Evolutionary conservation across 2,113 vertebrate species (phyloP).

Genomic region (Salvelinus alpinus): DNA sequence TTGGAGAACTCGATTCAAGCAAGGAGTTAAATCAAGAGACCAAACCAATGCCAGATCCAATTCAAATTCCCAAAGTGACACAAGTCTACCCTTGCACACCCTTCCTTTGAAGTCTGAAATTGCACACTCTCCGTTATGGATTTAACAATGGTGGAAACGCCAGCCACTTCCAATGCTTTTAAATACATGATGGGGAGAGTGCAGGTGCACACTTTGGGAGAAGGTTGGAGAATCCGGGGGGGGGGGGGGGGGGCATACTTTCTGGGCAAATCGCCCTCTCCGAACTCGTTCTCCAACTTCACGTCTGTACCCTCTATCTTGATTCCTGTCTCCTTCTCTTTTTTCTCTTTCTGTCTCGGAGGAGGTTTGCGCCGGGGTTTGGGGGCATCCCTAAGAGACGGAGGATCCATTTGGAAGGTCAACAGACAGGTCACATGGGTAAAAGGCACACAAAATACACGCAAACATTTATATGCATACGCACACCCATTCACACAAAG

Average conservation of each 20-base stretch:
- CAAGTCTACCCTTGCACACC: too few species aligned
- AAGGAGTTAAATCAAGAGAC: not conserved
- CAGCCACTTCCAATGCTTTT: too few species aligned
- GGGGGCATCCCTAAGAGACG: conserved; percentile 75
- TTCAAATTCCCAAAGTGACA: too few species aligned
- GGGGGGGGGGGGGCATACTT: conserved; percentile 82
- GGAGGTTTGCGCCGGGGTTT: conserved; percentile 85
- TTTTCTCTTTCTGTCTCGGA: conserved; percentile 83
- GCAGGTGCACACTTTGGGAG: too few species aligned
- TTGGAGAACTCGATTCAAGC: not conserved
- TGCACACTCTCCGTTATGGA: too few species aligned
- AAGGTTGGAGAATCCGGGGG: too few species aligned
- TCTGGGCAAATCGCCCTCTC: conserved; percentile 86
- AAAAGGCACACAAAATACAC: not conserved
- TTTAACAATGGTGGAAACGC: too few species aligned
- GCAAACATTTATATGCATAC: not conserved
- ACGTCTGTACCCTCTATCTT: conserved; percentile 78
- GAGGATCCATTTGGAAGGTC: not conserved
- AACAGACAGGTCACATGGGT: not conserved
- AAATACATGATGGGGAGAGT: too few species aligned
- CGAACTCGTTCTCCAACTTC: conserved; percentile 85
- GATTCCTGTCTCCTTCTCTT: conserved; percentile 78
- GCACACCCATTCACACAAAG: conserved; percentile 1
- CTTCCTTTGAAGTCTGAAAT: too few species aligned
- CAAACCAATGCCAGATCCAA: not conserved